Base-by-base conservation (phyloP, 2,113 vertebrate species). In the Zosterops borbonicus region DNA sequence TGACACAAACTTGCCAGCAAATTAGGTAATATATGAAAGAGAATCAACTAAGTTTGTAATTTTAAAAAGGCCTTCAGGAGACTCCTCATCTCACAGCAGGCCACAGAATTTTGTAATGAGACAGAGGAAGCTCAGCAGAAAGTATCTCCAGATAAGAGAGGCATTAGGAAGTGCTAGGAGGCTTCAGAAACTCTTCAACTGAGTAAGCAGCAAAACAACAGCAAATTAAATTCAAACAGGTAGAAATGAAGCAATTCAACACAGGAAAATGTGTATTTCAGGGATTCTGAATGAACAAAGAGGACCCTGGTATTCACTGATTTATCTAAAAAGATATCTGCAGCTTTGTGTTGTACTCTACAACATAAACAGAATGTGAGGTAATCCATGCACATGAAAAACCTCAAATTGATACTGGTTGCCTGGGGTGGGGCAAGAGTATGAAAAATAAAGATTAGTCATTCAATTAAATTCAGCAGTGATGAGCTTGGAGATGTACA, bases 361-460 rank as follows among this genome's bases (percentile, higher is more conserved):
- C 28, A 53, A 28, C 0, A 0, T 3, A n/a, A 83, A 25, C 0
- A 73, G 9, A 33, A 65, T 10, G 25, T 27, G 23, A 83, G 23
- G 18, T 50, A 83, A 50, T 28, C n/a, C 42, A 65, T 4, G 28
- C 17, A 53, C 12, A 2, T 18, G 12, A 53, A 83, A 76, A 65
- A 10, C n/a, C 27, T 87, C 59, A 65, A 69, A 77, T 0, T 33
- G 11, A 64, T 3, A 76, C 19, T 28, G 12, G 6, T 18, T 87
- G 42, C 22, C 58, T 46, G 18, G 8, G 2, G 11, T 60, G 3
- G 62, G 6, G 12, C 29, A 92, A 68, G 10, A 95, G 18, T 28
- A 83, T 9, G 14, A 71, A 68, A 85, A 74, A 42, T 6, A 67
- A 2, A 58, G 37, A 67, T 28, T 4, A 58, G 35, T 42, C 12